Percentiles rank a stretch among this genome's conserved stretches.
Evolutionary conservation across 1,140 invertebrate genomes (phyloP).

Genomic region (Lasioglossum albipes): DNA sequence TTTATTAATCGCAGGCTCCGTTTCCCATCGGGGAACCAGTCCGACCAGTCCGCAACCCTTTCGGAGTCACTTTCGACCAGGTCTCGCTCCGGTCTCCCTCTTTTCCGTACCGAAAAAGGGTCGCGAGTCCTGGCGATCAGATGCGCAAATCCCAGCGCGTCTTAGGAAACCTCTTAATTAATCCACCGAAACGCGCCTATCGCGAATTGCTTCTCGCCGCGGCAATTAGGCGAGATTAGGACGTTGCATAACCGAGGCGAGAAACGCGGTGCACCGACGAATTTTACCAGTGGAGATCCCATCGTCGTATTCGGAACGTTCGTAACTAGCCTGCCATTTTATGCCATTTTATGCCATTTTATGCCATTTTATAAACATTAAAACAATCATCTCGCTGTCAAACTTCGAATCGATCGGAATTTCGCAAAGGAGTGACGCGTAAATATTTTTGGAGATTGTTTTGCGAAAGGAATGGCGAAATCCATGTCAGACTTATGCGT

Average conservation of each 20-base stretch:
- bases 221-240: slow-evolving; percentile 64
- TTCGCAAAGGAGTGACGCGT: not conserved
- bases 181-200: slow-evolving; percentile 63
- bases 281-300: slow-evolving; percentile 27
- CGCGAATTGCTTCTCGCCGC: slow-evolving; percentile 60
- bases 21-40: slow-evolving; percentile 61
- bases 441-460: slow-evolving; percentile 51
- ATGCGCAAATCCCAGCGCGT: slow-evolving; percentile 43
- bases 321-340: too few relatives aligned
- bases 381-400: too few relatives aligned
- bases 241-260: slow-evolving; percentile 59
- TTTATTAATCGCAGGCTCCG: slow-evolving; percentile 59
- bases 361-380: not conserved
- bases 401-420: not conserved
- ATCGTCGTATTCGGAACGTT: slow-evolving; percentile 35
- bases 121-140: not conserved
- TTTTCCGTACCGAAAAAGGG: not conserved
- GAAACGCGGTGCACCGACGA: slow-evolving; percentile 23
- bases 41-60: slow-evolving; percentile 46
- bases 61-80: slow-evolving; percentile 43
- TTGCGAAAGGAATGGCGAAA: slow-evolving; percentile 50
- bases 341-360: too few relatives aligned
- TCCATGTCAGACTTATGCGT: slow-evolving; percentile 25
- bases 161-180: slow-evolving; percentile 65
- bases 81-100: slow-evolving; percentile 14